Conservation (phyloP, 2,888 invertebrate species). For the Steinernema carpocapsae region DNA sequence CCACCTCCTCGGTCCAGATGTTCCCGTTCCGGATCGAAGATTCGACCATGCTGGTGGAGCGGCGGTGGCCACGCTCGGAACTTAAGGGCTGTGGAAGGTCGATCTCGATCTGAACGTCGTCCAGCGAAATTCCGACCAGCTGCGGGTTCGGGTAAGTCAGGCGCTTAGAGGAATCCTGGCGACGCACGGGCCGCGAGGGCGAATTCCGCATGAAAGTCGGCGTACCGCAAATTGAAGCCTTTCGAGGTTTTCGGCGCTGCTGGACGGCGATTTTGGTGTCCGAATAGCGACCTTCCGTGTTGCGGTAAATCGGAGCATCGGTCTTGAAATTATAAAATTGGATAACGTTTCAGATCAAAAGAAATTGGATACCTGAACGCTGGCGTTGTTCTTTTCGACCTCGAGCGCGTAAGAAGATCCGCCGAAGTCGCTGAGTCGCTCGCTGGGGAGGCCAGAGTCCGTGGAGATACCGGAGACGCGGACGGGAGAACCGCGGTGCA, state of each 20-base stretch:
- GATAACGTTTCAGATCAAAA: not conserved
- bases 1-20: not conserved
- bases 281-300: conserved; percentile 60
- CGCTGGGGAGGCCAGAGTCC: conserved; percentile 45
- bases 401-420: conserved; percentile 22
- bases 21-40: not conserved
- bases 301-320: conserved; percentile 53
- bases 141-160: conserved; percentile 26
- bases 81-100: not conserved
- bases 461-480: conserved; percentile 51
- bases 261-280: conserved; percentile 50
- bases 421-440: conserved; percentile 36
- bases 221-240: not conserved
- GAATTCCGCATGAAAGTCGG: conserved; percentile 33
- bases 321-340: not conserved
- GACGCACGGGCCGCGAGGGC: conserved; percentile 32
- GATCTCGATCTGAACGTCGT: conserved; percentile 21
- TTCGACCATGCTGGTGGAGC: conserved; percentile 28
- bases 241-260: conserved; percentile 36
- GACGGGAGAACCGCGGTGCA: conserved; percentile 48
- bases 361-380: conserved; percentile 6
- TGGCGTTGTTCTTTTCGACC: conserved; percentile 17
- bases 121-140: not conserved
- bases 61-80: not conserved
- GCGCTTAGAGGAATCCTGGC: conserved; percentile 19